A percentile compares a stretch with the other conserved stretches of the same genome.
Evolutionary conservation across 1,140 invertebrate genomes (phyloP).

Genomic region (Drosophila parvula): DNA sequence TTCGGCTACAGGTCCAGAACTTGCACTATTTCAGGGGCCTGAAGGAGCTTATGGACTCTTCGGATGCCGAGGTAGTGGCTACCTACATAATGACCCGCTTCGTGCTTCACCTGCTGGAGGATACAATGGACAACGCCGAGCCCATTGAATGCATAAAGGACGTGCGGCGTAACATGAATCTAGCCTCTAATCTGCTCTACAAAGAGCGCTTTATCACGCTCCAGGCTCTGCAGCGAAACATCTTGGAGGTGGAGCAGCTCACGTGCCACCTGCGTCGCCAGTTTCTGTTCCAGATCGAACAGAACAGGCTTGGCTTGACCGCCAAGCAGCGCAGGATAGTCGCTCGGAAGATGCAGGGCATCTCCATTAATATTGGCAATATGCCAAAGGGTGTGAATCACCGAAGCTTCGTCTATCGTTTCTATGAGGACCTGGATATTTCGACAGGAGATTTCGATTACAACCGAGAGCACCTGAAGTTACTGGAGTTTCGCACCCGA

Average conservation of each 20-base stretch:
- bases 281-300: constrained; percentile 30
- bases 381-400: constrained; percentile 45
- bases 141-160: constrained; percentile 47
- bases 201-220: constrained; percentile 39
- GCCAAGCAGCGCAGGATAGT: constrained; percentile 1
- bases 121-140: constrained; percentile 23
- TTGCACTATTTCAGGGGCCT: constrained; percentile 33
- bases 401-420: constrained; percentile 20
- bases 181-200: constrained; percentile 59
- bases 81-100: constrained; percentile 73
- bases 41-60: constrained; percentile 23
- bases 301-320: constrained; percentile 32
- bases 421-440: constrained; percentile 47
- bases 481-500: constrained; percentile 42
- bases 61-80: constrained; percentile 42
- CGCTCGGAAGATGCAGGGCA: constrained; percentile 28
- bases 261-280: constrained; percentile 41
- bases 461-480: constrained; percentile 44
- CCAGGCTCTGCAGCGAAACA: background rate
- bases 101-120: constrained; percentile 27
- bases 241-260: constrained; percentile 9
- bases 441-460: constrained; percentile 29
- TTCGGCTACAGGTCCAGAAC: constrained; percentile 18
- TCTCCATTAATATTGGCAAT: constrained; percentile 71
- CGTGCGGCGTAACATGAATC: constrained; percentile 53